Conservation (phyloP, 2,888 invertebrate genomes). For the Agrochola litura region DNA sequence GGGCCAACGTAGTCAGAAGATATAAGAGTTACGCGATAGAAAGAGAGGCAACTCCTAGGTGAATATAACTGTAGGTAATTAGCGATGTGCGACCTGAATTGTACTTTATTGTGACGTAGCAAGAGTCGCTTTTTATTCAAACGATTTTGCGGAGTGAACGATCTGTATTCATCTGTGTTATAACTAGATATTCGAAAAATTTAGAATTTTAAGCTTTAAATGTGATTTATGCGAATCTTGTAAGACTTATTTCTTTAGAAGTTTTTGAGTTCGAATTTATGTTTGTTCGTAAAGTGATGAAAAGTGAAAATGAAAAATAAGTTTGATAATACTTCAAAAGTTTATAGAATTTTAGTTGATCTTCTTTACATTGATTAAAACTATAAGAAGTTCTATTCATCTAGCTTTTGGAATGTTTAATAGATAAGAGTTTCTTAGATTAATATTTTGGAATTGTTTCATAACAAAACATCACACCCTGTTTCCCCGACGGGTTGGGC, state of each 20-base stretch:
- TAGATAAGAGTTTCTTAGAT: background rate
- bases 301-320: constrained; percentile 40
- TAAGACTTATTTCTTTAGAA: constrained; percentile 35
- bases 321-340: constrained; percentile 20
- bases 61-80: too few species aligned
- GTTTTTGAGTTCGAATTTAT: constrained; percentile 36
- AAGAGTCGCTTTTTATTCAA: too few species aligned
- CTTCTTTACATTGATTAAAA: constrained; percentile 20
- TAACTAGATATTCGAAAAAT: background rate
- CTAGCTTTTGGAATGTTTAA: background rate
- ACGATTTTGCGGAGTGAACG: too few species aligned
- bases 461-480: background rate
- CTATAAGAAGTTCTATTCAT: constrained; percentile 1
- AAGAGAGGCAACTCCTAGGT: too few species aligned
- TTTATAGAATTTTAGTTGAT: constrained; percentile 29
- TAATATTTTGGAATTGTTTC: background rate
- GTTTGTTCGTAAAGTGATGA: constrained; percentile 31
- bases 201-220: background rate
- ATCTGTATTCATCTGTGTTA: too few species aligned
- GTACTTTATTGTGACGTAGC: too few species aligned
- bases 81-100: too few species aligned
- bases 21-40: too few species aligned
- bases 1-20: too few species aligned
- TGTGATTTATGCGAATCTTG: constrained; percentile 33
- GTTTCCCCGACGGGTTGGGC: too few species aligned